These are phyloP conservation scores for Drosophila nr. fundita DNA, from an alignment of 2,888 invertebrate species.

Conservation along the genomic window DNA sequence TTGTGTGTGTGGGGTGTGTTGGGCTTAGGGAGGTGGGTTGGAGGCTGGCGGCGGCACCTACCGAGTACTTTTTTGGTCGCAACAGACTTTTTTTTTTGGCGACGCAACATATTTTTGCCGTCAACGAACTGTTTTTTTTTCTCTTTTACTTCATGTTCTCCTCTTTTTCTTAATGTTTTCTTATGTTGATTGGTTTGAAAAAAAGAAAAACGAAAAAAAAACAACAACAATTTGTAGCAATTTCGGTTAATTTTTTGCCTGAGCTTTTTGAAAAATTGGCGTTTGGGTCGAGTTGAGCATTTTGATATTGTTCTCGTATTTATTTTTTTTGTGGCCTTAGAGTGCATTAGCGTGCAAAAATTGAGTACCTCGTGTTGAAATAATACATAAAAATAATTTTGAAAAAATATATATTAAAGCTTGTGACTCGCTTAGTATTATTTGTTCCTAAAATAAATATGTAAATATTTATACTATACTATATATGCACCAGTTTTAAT, in stretches of 20 bases:
- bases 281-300: constrained; percentile 10
- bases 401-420: constrained; percentile 3
- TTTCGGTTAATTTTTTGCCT: constrained; percentile 14
- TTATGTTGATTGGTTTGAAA: constrained; percentile 29
- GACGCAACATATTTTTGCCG: constrained; percentile 25
- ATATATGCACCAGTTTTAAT: neutral
- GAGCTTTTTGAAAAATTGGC: constrained; percentile 38
- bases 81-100: constrained; percentile 22
- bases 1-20: neutral
- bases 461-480: neutral
- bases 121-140: constrained; percentile 33
- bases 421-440: constrained; percentile 22
- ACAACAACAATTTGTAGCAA: constrained; percentile 29
- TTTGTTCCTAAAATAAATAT: neutral
- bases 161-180: constrained; percentile 20
- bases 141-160: neutral
- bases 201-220: neutral
- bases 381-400: constrained; percentile 1
- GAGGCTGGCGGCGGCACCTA: constrained; percentile 7
- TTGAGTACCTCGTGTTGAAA: constrained; percentile 5
- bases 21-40: neutral
- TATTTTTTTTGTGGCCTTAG: neutral
- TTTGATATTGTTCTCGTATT: constrained; percentile 8
- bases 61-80: constrained; percentile 38
- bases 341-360: constrained; percentile 22